These are phyloP conservation scores for Agonopterix subpropinquella DNA, from an alignment of 2,888 invertebrate species.

Conservation along the genomic window DNA sequence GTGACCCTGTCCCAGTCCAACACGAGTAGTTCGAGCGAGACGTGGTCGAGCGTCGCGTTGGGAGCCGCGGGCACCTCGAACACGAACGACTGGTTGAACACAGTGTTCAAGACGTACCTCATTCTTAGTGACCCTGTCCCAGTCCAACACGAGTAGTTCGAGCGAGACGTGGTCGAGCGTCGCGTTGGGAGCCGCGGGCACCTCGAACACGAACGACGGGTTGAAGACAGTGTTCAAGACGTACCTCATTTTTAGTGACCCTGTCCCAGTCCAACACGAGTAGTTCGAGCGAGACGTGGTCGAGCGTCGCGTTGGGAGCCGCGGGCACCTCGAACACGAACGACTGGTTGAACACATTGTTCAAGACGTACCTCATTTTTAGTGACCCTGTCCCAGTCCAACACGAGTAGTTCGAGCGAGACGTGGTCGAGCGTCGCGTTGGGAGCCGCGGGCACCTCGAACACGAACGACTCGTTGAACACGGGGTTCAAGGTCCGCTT, in stretches of 20 bases:
- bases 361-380: conserved; percentile 94
- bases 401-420: conserved; percentile 89
- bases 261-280: conserved; percentile 97
- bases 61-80: conserved; percentile 92
- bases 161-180: conserved; percentile 88
- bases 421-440: conserved; percentile 87
- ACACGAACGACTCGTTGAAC: conserved; percentile 99
- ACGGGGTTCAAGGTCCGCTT: conserved; percentile 98
- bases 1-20: conserved; percentile 99
- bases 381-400: conserved; percentile 98
- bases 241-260: conserved; percentile 97
- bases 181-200: conserved; percentile 85
- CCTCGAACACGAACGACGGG: conserved; percentile 98
- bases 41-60: conserved; percentile 86
- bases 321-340: conserved; percentile 98
- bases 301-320: conserved; percentile 81
- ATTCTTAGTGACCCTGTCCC: conserved; percentile 99
- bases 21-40: conserved; percentile 90
- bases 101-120: conserved; percentile 91
- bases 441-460: conserved; percentile 90
- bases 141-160: conserved; percentile 93
- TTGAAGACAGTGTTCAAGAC: conserved; percentile 93
- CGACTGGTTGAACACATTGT: conserved; percentile 96
- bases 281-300: conserved; percentile 90
- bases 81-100: conserved; percentile 98